Base-by-base conservation (phyloP, 2,888 invertebrate genomes). In the Odontocolon sp. region DNA sequence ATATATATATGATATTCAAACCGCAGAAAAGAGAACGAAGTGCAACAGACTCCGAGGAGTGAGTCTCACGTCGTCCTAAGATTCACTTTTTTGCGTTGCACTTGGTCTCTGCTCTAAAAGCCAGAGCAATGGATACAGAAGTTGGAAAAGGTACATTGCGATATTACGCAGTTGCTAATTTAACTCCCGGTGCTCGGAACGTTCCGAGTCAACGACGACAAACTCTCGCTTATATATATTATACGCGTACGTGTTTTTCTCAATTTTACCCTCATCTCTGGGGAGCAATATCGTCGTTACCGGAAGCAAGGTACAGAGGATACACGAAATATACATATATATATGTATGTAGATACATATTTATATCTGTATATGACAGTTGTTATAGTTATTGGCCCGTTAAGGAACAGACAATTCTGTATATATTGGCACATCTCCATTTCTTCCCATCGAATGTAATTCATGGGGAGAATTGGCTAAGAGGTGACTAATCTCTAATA, bases 231-330 rank as follows among this genome's bases (percentile, higher is more conserved):
- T 45, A 36, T n/a, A 45, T 61, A 18, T 63, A 70, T 71, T 38
- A 47, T 57, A 14, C 21, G 11, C 28, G 21, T 50, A 21, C 36
- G 61, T 75, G 52, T 67, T 75, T 75, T 74, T 28, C 50, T 26
- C 28, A 77, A 71, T 77, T 68, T 70, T 73, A 63, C 64, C 54
- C 70, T 61, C 79, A 83, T 87, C 87, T 87, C 88, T 69, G 77
- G 87, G 86, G 88, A 87, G 87, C 86, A 88, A 87, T 88, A 87
- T 87, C 86, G 80, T 67, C 81, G 82, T 75, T 69, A 56, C 36
- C 56, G 45, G 54, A 40, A 57, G 68, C 47, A 45, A 47, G 47
- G 56, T 38, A n/a, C 28, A 42, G n/a, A 38, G 23, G 16, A 18
- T 1, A 42, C 18, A 16, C n/a, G 31, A 21, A 26, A 26, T 21